A percentile compares a stretch with the other conserved stretches of the same genome.
These are phyloP conservation scores for Drosophila eohydei DNA, from an alignment of 2,888 invertebrate species.

Conservation along the genomic window DNA sequence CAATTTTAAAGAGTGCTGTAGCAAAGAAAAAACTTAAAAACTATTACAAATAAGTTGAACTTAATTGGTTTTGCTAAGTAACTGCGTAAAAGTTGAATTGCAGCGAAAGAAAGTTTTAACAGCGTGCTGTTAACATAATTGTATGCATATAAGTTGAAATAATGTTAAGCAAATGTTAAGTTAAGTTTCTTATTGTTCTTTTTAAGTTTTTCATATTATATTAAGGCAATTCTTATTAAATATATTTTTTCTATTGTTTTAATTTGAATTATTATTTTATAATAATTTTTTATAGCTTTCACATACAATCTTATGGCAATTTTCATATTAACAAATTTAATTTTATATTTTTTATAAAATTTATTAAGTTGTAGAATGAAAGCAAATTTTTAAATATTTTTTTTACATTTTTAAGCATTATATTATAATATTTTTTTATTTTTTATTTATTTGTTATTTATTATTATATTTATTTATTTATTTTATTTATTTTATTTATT, in stretches of 20 bases:
- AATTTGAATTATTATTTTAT: not conserved
- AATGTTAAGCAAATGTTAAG: not conserved
- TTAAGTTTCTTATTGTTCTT: not conserved
- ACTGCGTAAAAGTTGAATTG: not conserved
- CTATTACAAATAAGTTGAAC: not conserved
- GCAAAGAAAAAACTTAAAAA: not conserved
- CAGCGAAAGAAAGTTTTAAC: not conserved
- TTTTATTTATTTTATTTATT: too few species aligned
- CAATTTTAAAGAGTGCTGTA: not conserved
- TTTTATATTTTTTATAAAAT: too few species aligned
- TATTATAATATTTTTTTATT: too few species aligned
- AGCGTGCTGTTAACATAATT: conserved; percentile 2
- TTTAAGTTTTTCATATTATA: not conserved
- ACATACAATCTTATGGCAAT: too few species aligned
- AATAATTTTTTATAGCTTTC: not conserved
- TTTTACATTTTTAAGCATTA: too few species aligned
- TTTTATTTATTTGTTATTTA: too few species aligned
- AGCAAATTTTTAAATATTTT: too few species aligned
- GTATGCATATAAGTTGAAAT: not conserved
- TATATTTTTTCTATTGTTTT: not conserved
- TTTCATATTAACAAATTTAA: too few species aligned
- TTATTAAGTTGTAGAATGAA: too few species aligned
- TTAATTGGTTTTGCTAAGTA: not conserved
- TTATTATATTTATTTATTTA: too few species aligned
- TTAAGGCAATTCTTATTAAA: not conserved